A percentile compares a stretch with the other conserved stretches of the same genome.
Evolutionary conservation across 1,140 invertebrate species (phyloP).

Genomic region (Chionoecetes opilio): DNA sequence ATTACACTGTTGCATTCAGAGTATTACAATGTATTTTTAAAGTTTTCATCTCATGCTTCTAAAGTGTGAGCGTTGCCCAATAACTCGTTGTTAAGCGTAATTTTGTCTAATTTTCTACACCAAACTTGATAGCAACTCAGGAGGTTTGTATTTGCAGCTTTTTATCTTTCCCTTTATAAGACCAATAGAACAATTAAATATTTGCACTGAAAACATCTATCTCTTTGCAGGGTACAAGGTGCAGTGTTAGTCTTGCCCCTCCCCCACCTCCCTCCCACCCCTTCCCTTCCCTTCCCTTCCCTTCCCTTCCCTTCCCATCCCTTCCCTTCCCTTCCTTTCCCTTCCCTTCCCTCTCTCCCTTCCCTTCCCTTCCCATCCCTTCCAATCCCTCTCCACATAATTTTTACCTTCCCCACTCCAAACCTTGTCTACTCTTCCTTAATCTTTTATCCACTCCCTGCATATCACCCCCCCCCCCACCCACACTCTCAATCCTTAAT

Average conservation of each 20-base stretch:
- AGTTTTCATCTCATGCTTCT: too few relatives aligned
- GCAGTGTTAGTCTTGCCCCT: slow-evolving; percentile 9
- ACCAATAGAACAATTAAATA: background rate
- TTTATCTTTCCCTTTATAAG: background rate
- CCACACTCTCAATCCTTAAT: too few relatives aligned
- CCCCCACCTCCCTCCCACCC: background rate
- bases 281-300: background rate
- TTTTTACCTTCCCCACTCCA: background rate
- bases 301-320: background rate
- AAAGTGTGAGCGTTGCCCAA: too few relatives aligned
- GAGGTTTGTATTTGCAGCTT: background rate
- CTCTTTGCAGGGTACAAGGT: background rate
- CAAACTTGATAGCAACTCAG: too few relatives aligned
- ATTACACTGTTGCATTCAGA: too few relatives aligned
- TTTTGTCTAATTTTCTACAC: too few relatives aligned
- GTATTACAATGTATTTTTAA: too few relatives aligned
- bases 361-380: too few relatives aligned
- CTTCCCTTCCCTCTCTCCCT: background rate
- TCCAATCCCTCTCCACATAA: background rate
- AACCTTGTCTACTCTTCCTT: background rate
- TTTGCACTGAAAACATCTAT: background rate
- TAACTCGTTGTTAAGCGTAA: too few relatives aligned
- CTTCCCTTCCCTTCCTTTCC: background rate
- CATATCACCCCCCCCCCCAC: background rate
- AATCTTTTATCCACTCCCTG: background rate